Evolutionary conservation across 2,113 vertebrate species (phyloP).

Genomic region (Urocynchramus pylzowi): DNA sequence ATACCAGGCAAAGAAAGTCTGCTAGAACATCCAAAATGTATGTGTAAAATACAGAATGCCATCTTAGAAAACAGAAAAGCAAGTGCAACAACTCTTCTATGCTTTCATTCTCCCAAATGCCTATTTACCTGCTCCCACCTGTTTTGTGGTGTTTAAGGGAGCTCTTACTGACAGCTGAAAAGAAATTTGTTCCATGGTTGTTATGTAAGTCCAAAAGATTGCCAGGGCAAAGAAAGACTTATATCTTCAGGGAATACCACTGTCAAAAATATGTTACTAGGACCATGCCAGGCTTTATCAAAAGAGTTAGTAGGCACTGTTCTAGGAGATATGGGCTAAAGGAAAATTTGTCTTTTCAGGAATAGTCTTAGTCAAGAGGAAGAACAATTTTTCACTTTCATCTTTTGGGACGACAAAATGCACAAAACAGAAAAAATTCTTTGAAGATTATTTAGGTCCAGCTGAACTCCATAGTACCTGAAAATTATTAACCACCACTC

Average conservation of each 20-base stretch:
- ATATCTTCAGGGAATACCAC: background rate
- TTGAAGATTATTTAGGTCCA: constrained; percentile 41
- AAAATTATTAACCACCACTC: background rate
- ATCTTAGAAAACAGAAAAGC: background rate
- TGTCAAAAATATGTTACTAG: background rate
- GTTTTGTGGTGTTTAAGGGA: background rate
- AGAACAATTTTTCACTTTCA: background rate
- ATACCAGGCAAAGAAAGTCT: background rate
- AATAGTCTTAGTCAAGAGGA: constrained; percentile 49
- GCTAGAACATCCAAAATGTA: background rate
- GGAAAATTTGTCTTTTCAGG: constrained; percentile 8
- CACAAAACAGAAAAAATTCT: constrained; percentile 30
- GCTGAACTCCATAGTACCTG: background rate
- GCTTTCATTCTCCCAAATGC: background rate
- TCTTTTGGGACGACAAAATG: constrained; percentile 1
- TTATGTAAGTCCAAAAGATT: background rate
- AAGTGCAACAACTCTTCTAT: background rate
- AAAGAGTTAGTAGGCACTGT: background rate
- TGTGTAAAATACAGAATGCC: rapidly evolving
- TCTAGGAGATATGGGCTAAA: background rate
- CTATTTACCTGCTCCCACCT: background rate
- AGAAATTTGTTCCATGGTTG: background rate
- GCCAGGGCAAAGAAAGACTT: background rate
- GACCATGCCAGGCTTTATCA: background rate
- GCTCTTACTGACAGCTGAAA: background rate